Evolutionary conservation across 2,888 invertebrate species (phyloP), one percentile per base, ranked within the genome.

Genomic region (Drosophila austrosaltans): DNA sequence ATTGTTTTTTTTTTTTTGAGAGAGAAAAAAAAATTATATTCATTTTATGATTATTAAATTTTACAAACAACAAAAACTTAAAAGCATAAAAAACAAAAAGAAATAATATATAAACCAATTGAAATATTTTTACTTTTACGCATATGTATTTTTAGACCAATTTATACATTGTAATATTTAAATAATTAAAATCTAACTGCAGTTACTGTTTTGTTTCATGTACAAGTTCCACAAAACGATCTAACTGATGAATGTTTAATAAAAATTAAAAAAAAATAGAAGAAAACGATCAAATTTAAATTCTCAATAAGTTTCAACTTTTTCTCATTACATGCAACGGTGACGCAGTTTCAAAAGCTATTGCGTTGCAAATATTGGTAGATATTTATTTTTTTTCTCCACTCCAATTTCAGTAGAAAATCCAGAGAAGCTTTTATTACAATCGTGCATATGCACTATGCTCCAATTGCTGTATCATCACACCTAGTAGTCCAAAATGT

Each of bases 101-200:
- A 20, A 53, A 53, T 39, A 16, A 42, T 36, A 59, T 54, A 64
- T 59, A 63, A 65, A 58, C 30, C 39, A 32, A 42, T 40, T 40
- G 59, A 72, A 64, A 70, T 67, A 40, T 67, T 76, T 68, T 70
- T 77, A 78, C 74, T 81, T 79, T 78, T 72, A 84, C 66, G 77
- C 76, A 81, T 81, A 75, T 60, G 79, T 85, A 89, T 85, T 85
- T 87, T 85, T 85, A 85, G 89, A 85, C 5, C 66, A 84, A 85
- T 84, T 89, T 85, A 81, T 86, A 57, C 36, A 57, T 57, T 39
- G 10, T 57, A 57, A 22, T 25, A 57, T 48, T 48, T 25, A 48
- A 25, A 12, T 3, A 48, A 3, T 8, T 10, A 48, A 48, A 25
- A 48, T 25, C 12, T 48, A 77, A 77, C 81, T 73, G 75, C 54